Evolutionary conservation across 1,140 invertebrate species (phyloP).

Genomic region (Macrobrachium rosenbergii): DNA sequence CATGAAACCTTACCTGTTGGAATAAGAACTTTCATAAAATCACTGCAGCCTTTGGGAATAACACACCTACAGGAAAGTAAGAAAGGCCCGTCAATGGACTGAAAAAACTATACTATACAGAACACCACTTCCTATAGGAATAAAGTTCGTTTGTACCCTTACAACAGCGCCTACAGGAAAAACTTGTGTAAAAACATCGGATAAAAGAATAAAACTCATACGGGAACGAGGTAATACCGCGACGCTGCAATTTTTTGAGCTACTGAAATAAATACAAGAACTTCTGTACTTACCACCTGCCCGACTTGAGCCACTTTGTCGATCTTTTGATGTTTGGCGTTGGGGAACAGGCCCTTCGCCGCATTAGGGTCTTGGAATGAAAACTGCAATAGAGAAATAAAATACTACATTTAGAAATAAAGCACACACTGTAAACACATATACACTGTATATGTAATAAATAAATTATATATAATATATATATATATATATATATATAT

Average conservation of each 20-base stretch:
- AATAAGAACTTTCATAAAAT: no score
- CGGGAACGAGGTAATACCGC: no score
- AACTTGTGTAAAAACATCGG: no score
- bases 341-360: constrained; percentile 64
- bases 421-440: no score
- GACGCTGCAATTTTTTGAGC: not conserved
- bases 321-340: constrained; percentile 64
- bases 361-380: constrained; percentile 66
- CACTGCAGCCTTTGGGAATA: no score
- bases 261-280: constrained; percentile 7
- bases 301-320: constrained; percentile 66
- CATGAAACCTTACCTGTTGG: no score
- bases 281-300: constrained; percentile 64
- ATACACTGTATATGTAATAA: not conserved
- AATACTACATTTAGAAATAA: not conserved
- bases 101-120: no score
- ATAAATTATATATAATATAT: not conserved
- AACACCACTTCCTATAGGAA: no score
- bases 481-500: constrained; percentile 17
- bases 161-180: no score
- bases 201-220: not conserved
- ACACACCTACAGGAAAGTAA: no score
- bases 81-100: no score
- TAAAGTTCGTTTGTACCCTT: no score
- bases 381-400: constrained; percentile 56